These are phyloP conservation scores for Myoxocephalus aenaeus DNA, from an alignment of 2,797 vertebrate species.

Conservation along the genomic window DNA sequence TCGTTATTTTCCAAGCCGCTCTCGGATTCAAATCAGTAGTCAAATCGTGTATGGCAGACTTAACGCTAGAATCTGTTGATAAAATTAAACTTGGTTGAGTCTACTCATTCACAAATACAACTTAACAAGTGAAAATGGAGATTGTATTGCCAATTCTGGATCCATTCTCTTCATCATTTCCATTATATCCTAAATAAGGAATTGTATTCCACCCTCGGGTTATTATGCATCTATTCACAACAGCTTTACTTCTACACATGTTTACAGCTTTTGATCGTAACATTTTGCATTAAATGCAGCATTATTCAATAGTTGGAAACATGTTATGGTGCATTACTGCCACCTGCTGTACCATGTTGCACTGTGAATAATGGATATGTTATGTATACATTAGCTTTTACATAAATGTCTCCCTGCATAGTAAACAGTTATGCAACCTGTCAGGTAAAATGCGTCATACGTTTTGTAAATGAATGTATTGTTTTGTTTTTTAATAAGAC, in stretches of 20 bases:
- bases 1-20: background rate
- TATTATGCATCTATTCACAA: background rate
- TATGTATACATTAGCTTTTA: background rate
- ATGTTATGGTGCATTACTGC: constrained; percentile 24
- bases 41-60: background rate
- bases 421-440: background rate
- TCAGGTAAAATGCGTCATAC: background rate
- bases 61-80: background rate
- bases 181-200: background rate
- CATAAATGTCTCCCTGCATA: background rate
- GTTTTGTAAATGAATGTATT: background rate
- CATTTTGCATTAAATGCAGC: background rate
- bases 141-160: background rate
- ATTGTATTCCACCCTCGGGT: background rate
- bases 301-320: background rate
- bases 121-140: background rate
- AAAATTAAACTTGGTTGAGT: background rate
- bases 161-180: background rate
- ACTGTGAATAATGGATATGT: background rate
- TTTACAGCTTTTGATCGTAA: background rate
- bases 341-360: constrained; percentile 45
- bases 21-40: background rate
- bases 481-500: background rate
- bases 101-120: background rate
- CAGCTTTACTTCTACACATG: too few species aligned